phyloP scores from a whole-genome alignment of 1,140 invertebrate genomes.

The Drosophila subobscura region DNA sequence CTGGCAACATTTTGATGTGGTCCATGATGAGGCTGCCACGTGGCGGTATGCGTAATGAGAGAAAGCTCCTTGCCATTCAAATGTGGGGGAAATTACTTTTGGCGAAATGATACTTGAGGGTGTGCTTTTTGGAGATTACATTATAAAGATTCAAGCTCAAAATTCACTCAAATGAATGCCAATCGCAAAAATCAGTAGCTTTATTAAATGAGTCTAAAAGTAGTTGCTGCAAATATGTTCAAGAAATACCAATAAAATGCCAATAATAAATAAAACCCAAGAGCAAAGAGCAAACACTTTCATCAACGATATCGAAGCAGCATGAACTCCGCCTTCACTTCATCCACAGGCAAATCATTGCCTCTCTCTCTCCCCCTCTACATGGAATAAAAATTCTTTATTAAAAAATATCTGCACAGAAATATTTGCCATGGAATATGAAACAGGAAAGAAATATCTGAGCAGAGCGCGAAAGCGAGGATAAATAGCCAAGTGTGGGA shows the following conservation, averaged over 20 bases:
- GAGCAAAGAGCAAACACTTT: no score
- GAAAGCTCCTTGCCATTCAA: background rate
- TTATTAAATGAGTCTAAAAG: no score
- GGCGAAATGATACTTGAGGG: no score
- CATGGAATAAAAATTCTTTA: constrained; percentile 16
- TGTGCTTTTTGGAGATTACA: no score
- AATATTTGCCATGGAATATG: constrained; percentile 44
- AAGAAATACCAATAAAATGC: no score
- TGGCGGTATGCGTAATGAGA: constrained; percentile 36
- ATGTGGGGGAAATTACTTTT: background rate
- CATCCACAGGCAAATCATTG: constrained; percentile 5
- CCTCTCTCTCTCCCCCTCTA: background rate
- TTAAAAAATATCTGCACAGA: constrained; percentile 18
- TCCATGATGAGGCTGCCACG: constrained; percentile 10
- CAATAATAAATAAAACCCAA: no score
- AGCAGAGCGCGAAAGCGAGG: background rate
- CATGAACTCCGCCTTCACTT: background rate
- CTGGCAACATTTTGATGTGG: constrained; percentile 45
- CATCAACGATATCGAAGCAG: no score
- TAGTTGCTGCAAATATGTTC: no score
- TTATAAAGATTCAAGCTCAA: no score
- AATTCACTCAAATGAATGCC: no score
- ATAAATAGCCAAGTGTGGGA: constrained; percentile 16
- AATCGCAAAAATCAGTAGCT: no score
- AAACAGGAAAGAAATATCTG: constrained; percentile 25